Base-by-base conservation (phyloP, 1,140 invertebrate genomes). In the Drosophila parvula region DNA sequence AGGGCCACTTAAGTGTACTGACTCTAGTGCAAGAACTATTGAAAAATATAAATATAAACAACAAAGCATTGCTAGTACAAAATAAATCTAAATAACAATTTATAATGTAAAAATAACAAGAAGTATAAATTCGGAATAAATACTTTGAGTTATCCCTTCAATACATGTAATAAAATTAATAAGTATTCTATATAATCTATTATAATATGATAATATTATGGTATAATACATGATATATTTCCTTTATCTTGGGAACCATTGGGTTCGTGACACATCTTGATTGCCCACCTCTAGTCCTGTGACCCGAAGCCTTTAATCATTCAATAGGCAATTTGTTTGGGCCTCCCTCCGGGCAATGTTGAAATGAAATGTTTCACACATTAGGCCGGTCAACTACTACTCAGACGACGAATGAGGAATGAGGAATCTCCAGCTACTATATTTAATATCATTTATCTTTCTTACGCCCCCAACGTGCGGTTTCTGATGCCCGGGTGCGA, bases 401-500 rank as follows among this genome's bases (percentile, higher is more conserved):
- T 80, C 58, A 62, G 48, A 40, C 22, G 16, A 16, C 11, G 6
- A 18, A 18, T 5, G 53, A n/a, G 0, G 11, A 1, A 62, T 22
- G 58, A 5, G 34, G 27, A 55, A 38, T 69, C 75, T 77, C 78
- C 79, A 57, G 62, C 76, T 48, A 70, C 68, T 83, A 78, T 84
- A 88, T 89, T 84, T 84, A 89, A 89, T 89, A 89, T 89, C 84
- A 89, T 89, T 89, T 89, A 89, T 89, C 84, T 89, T 89, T 81
- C 80, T 83, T 78, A 78, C 80, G 80, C 74, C 70, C 27, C 83
- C 82, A 74, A 77, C 47, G 60, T 89, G 84, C 84, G 84, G 84
- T 88, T 83, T 81, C 50, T 58, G 50, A 53, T 9, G 34, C n/a
- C n/a, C 45, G 63, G 58, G 68, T 69, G 67, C 9, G 55, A 14